Evolutionary conservation across 2,113 vertebrate genomes (phyloP).

Genomic region (Terrapene triunguis): DNA sequence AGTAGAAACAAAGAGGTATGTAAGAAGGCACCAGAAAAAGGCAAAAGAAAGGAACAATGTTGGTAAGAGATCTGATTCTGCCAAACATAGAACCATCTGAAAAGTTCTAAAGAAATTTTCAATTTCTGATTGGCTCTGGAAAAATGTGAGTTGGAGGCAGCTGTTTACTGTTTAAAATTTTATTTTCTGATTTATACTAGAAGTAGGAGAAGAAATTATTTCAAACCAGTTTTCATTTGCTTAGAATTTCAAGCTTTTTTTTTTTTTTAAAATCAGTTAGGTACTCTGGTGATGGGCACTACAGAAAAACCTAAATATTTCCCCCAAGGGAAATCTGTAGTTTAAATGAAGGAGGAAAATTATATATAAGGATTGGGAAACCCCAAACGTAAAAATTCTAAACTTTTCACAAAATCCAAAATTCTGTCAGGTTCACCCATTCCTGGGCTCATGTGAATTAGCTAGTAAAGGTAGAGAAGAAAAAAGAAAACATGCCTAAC

Average conservation of each 20-base stretch:
- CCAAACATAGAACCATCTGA: background rate
- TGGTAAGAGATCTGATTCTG: background rate
- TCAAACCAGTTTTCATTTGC: background rate
- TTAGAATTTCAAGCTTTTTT: background rate
- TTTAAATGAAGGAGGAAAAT: constrained; percentile 6
- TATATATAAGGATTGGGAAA: background rate
- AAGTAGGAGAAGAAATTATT: background rate
- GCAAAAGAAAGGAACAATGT: background rate
- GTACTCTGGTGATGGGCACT: background rate
- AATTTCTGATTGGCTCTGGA: background rate
- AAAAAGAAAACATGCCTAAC: background rate
- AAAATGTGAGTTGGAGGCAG: background rate
- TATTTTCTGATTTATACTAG: background rate
- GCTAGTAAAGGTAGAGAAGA: background rate
- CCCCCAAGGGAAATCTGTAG: background rate
- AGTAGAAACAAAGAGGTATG: background rate
- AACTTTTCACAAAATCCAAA: constrained; percentile 6
- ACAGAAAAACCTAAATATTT: background rate
- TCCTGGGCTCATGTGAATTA: background rate
- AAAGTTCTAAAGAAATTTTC: background rate
- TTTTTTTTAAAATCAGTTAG: background rate
- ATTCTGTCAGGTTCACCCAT: background rate
- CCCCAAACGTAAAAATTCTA: background rate
- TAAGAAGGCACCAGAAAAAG: background rate
- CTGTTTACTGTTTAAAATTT: background rate